Percentiles rank a stretch among this genome's conserved stretches.
Conservation (phyloP, 2,113 vertebrate genomes). For the Muntiacus muntjak region DNA sequence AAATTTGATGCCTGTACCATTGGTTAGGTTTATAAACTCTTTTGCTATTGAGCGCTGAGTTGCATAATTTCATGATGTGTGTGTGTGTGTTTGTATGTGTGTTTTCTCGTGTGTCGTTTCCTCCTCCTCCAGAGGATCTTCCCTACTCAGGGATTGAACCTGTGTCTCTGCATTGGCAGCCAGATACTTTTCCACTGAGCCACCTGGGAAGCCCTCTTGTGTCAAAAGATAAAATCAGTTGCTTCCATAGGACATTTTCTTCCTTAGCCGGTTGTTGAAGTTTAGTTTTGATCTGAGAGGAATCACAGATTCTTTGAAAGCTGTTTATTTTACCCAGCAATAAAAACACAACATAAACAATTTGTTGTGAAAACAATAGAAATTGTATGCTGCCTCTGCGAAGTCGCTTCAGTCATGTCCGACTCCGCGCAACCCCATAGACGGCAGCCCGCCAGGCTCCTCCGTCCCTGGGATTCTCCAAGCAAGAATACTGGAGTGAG, state of each 20-base stretch:
- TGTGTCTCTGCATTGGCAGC: background rate
- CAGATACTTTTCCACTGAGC: background rate
- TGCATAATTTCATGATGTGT: background rate
- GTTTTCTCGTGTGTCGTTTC: background rate
- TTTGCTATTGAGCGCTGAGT: background rate
- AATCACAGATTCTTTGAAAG: slow-evolving; percentile 1
- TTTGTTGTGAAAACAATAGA: slow-evolving; percentile 28
- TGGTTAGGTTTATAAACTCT: slow-evolving; percentile 27
- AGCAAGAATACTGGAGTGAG: background rate
- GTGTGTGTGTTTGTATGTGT: background rate
- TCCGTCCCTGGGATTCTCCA: background rate
- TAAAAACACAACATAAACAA: background rate
- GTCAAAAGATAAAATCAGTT: background rate
- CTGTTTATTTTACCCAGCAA: background rate
- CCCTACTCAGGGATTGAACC: background rate
- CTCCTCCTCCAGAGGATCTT: background rate
- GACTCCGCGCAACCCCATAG: background rate
- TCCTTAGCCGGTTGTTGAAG: background rate
- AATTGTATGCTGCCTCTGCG: background rate
- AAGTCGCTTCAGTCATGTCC: background rate
- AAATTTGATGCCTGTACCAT: background rate
- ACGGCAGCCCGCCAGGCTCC: background rate
- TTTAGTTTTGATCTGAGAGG: slow-evolving; percentile 9
- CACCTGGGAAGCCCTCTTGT: background rate
- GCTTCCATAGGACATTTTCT: background rate